Percentiles rank a stretch among this genome's conserved stretches.
These are phyloP conservation scores for Cyaniris semiargus DNA, from an alignment of 2,888 invertebrate genomes.

Conservation along the genomic window DNA sequence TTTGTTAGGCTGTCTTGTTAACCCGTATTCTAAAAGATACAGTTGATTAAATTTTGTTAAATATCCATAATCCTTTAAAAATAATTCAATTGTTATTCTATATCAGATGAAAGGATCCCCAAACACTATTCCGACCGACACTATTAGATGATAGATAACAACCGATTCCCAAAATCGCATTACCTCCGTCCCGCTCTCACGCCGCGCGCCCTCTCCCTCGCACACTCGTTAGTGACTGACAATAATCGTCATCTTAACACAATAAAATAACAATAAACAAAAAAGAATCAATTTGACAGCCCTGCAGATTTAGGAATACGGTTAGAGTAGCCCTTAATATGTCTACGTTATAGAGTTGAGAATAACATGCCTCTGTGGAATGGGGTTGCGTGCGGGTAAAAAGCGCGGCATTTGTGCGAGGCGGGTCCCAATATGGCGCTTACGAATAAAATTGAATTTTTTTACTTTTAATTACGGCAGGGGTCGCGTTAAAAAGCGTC, in stretches of 20 bases:
- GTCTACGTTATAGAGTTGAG: constrained; percentile 38
- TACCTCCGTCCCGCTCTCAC: constrained; percentile 48
- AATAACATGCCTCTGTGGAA: constrained; percentile 37
- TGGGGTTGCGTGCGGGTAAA: constrained; percentile 45
- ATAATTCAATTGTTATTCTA: not conserved
- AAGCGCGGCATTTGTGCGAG: constrained; percentile 75
- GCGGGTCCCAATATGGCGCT: constrained; percentile 74
- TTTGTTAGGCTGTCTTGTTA: not conserved
- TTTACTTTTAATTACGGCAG: constrained; percentile 71
- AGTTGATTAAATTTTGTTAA: not conserved
- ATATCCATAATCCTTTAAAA: not conserved
- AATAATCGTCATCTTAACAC: constrained; percentile 65
- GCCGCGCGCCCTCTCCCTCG: constrained; percentile 57
- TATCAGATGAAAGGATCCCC: not conserved
- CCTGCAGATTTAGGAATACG: constrained; percentile 44
- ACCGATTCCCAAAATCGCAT: constrained; percentile 32
- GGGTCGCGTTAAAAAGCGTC: constrained; percentile 43
- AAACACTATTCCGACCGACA: not conserved
- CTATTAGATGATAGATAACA: not conserved
- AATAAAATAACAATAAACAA: constrained; percentile 73
- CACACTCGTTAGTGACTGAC: constrained; percentile 73
- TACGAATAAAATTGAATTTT: constrained; percentile 67
- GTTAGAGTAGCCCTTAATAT: constrained; percentile 37
- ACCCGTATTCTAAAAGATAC: not conserved
- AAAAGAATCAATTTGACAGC: constrained; percentile 62